Base-by-base conservation (phyloP, 2,113 vertebrate genomes). In the Acrocephalus arundinaceus region DNA sequence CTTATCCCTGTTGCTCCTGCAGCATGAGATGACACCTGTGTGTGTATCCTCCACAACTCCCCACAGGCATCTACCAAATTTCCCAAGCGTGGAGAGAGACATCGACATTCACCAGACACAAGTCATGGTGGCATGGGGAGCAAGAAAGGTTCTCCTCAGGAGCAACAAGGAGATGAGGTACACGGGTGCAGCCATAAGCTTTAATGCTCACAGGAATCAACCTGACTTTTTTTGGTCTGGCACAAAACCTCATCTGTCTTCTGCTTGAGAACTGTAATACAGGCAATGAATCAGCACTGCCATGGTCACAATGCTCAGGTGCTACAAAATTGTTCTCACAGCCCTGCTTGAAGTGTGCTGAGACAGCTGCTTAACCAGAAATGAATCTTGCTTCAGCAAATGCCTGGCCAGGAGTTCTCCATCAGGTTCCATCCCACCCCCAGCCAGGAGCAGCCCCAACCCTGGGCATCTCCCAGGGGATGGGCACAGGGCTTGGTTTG, bases 181-280 rank as follows among this genome's bases (percentile, higher is more conserved):
- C 35, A 37, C 4, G 45, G 17, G 23, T 37, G 35, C 17, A 78
- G 10, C 61, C n/a, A 12, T 18, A 33, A 18, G 15, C 13, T 82
- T 88, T 57, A 70, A 57, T 13, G 17, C 13, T 57, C 23, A 27
- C 41, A 57, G 28, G 30, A 88, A 43, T 55, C 75, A 61, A 43
- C 15, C 7, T 0, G 0, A 27, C 0, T 1, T 28, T 24, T 63
- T 72, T 39, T 63, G 11, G 8, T 24, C 51, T 67, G 15, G 52
- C 28, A 63, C 31, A 80, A 79, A 89, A 31, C 39, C 15, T 87
- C 7, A 46, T 55, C 31, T 35, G 6, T 24, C 63, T 89, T 45
- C 68, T 67, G 48, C 43, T 17, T 73, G 25, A 87, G 68, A 68
- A 59, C 58, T 8, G 10, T 15, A 17, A 46, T n/a, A 31, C 7